A percentile compares a stretch with the other conserved stretches of the same genome.
Evolutionary conservation across 2,797 vertebrate species (phyloP).

Genomic region (Mionectes olivaceus): DNA sequence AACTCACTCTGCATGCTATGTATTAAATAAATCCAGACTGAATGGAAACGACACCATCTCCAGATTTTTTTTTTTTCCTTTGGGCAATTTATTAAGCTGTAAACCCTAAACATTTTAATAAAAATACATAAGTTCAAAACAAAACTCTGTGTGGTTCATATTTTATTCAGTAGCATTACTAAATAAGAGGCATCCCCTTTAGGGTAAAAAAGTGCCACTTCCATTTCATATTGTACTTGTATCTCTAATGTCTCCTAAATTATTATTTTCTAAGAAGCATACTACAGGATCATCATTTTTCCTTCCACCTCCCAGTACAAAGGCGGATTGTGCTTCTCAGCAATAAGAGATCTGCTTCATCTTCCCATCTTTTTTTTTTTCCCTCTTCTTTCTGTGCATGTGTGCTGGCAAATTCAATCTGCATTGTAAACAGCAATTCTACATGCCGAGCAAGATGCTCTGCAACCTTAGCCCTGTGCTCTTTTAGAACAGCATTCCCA

Average conservation of each 20-base stretch:
- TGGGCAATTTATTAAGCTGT: constrained; percentile 37
- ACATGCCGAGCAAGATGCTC: constrained; percentile 27
- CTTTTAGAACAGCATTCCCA: constrained; percentile 10
- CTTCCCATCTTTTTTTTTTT: neutral
- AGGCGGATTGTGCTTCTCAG: neutral
- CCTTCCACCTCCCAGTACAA: constrained; percentile 7
- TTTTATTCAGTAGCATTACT: constrained; percentile 44
- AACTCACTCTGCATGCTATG: neutral
- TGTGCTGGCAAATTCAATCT: constrained; percentile 10
- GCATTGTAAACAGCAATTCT: constrained; percentile 34
- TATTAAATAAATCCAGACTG: neutral
- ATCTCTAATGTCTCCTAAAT: constrained; percentile 60
- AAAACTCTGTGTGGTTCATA: constrained; percentile 3
- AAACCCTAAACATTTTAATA: constrained; percentile 46
- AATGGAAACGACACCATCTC: neutral
- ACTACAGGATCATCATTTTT: constrained; percentile 42
- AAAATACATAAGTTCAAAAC: constrained; percentile 40
- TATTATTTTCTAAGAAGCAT: constrained; percentile 59
- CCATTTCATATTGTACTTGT: constrained; percentile 53
- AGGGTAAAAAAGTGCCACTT: constrained; percentile 48
- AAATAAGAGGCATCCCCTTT: constrained; percentile 18
- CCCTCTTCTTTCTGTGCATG: neutral
- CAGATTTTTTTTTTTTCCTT: neutral
- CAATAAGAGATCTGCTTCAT: neutral
- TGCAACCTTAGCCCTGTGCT: neutral